Evolutionary conservation across 2,113 vertebrate genomes (phyloP).

Genomic region (Gallinago undulata): DNA sequence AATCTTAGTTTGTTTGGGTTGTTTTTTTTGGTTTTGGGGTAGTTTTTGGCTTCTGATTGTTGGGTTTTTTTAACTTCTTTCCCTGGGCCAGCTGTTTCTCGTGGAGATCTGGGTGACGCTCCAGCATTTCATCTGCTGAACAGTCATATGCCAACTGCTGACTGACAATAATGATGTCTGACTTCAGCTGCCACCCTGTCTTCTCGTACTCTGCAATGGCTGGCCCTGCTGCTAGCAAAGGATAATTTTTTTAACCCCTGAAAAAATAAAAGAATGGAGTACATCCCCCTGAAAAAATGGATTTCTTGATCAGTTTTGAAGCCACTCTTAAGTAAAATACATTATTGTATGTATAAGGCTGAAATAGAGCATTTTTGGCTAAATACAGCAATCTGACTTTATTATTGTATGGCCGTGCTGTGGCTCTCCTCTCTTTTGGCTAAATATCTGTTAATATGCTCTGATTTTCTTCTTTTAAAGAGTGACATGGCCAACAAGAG

Average conservation of each 20-base stretch:
- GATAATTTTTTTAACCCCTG: neutral
- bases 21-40: neutral
- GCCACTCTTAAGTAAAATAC: neutral
- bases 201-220: neutral
- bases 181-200: neutral
- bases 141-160: neutral
- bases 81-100: neutral
- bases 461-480: neutral
- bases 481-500: neutral
- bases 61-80: too few species aligned
- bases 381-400: neutral
- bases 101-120: neutral
- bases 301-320: neutral
- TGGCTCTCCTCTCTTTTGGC: neutral
- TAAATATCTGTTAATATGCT: neutral
- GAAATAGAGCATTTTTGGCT: neutral
- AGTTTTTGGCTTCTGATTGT: neutral
- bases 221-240: neutral
- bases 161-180: neutral
- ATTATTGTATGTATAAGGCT: accelerated
- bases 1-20: neutral
- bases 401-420: neutral
- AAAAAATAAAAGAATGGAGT: neutral
- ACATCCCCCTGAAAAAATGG: neutral
- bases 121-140: neutral